Conservation (phyloP, 92 coral and sea anemone species). For the Porites cylindrica region DNA sequence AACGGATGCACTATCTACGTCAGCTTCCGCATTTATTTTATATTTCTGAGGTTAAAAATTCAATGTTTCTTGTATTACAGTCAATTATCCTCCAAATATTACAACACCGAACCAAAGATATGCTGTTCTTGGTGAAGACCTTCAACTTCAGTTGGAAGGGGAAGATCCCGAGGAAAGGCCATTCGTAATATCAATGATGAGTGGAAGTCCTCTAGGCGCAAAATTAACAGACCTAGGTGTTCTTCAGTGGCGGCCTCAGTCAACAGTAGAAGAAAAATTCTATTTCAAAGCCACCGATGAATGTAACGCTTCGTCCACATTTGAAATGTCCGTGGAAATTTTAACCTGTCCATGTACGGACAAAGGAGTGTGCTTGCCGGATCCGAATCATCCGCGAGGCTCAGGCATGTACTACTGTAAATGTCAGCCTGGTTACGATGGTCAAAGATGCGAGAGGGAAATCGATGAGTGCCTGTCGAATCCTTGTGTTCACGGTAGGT, state of each 20-base stretch:
- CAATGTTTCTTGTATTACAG: constrained; percentile 6
- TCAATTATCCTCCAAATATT: constrained; percentile 48
- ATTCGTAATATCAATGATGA: constrained; percentile 38
- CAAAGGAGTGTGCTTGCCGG: constrained; percentile 47
- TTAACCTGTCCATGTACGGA: constrained; percentile 55
- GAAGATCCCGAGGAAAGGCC: constrained; percentile 77
- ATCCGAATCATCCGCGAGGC: constrained; percentile 35
- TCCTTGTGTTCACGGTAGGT: constrained; percentile 32
- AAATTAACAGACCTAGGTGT: constrained; percentile 41
- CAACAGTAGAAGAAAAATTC: constrained; percentile 28
- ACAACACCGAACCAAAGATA: constrained; percentile 25
- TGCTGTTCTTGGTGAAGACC: constrained; percentile 45
- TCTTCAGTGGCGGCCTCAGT: constrained; percentile 54
- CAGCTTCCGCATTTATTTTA: background rate
- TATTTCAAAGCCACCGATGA: constrained; percentile 73
- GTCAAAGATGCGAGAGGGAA: constrained; percentile 33
- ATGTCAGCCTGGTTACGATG: constrained; percentile 31
- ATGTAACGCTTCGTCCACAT: constrained; percentile 60
- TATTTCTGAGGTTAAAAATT: background rate
- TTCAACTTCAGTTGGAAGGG: constrained; percentile 57
- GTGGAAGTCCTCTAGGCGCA: constrained; percentile 31
- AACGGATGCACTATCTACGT: too few species aligned
- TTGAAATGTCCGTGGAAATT: constrained; percentile 38
- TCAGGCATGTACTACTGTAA: constrained; percentile 32
- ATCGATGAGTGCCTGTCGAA: constrained; percentile 22